These are phyloP conservation scores for Phaedon cochleariae DNA, from an alignment of 2,888 invertebrate species.

Conservation along the genomic window DNA sequence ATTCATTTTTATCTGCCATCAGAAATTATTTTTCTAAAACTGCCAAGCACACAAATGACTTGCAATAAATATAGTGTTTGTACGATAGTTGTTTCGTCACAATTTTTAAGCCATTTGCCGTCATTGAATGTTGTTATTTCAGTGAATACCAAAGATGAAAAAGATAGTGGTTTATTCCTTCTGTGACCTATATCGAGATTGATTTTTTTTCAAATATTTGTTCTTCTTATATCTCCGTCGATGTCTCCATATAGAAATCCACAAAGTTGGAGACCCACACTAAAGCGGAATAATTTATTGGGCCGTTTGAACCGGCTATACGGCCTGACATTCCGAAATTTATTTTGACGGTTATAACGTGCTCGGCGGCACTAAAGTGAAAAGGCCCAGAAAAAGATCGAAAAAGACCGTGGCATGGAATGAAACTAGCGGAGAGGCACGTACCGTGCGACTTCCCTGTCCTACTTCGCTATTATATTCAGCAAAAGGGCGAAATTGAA, in stretches of 20 bases:
- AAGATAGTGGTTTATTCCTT: too few relatives aligned
- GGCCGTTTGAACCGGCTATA: conserved; percentile 32
- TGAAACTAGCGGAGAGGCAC: not conserved
- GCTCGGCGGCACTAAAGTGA: conserved; percentile 32
- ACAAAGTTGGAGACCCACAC: conserved; percentile 33
- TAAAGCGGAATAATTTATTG: conserved; percentile 39
- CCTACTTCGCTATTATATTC: not conserved
- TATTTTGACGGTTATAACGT: conserved; percentile 41
- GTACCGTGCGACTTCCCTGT: conserved; percentile 3
- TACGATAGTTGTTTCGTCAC: too few relatives aligned
- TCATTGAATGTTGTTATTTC: too few relatives aligned
- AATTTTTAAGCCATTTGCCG: too few relatives aligned
- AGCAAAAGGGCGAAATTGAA: not conserved
- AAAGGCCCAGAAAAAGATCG: conserved; percentile 12
- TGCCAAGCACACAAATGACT: too few relatives aligned
- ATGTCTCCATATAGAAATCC: conserved; percentile 37
- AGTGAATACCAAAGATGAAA: too few relatives aligned
- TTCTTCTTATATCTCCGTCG: conserved; percentile 35
- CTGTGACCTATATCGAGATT: not conserved
- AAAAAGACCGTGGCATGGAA: not conserved
- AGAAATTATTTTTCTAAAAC: too few relatives aligned
- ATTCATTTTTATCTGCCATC: too few relatives aligned
- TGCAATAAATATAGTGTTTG: too few relatives aligned
- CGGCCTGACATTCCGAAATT: conserved; percentile 39
- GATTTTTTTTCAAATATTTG: conserved; percentile 27